Evolutionary conservation across 2,888 invertebrate species (phyloP).

Genomic region (Pollenia griseotomentosa): DNA sequence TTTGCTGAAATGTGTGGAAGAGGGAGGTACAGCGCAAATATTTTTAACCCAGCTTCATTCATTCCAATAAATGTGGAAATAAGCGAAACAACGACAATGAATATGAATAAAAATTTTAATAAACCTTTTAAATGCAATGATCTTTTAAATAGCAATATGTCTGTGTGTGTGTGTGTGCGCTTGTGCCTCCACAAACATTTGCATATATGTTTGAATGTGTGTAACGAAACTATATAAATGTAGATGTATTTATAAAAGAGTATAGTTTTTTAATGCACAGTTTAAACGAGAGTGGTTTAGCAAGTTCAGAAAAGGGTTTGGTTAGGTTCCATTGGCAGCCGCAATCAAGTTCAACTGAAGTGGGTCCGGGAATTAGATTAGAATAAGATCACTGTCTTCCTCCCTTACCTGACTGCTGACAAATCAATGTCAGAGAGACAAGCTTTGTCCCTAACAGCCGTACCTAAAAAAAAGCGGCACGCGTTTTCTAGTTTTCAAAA

Average conservation of each 20-base stretch:
- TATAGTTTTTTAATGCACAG: neutral
- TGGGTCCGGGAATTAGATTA: too few species aligned
- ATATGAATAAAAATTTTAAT: conserved; percentile 40
- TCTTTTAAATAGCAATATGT: conserved; percentile 59
- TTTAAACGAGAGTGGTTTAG: neutral
- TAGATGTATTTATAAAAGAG: conserved; percentile 14
- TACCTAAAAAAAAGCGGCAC: too few species aligned
- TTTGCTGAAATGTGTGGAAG: neutral
- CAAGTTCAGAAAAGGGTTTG: neutral
- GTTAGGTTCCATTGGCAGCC: too few species aligned
- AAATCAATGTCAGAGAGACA: too few species aligned
- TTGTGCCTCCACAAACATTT: neutral
- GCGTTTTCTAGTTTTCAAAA: too few species aligned
- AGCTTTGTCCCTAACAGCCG: too few species aligned
- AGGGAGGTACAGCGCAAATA: too few species aligned
- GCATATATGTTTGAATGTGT: neutral
- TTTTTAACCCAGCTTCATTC: neutral
- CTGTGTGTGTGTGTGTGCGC: neutral
- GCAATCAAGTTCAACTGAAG: too few species aligned
- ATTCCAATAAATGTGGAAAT: neutral
- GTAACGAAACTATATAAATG: neutral
- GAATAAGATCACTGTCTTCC: too few species aligned
- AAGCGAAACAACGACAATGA: conserved; percentile 21
- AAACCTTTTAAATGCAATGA: conserved; percentile 66
- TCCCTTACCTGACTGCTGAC: too few species aligned